Percentiles rank a stretch among this genome's conserved stretches.
Evolutionary conservation across 1,140 invertebrate genomes (phyloP).

Genomic region (Eueides isabella): DNA sequence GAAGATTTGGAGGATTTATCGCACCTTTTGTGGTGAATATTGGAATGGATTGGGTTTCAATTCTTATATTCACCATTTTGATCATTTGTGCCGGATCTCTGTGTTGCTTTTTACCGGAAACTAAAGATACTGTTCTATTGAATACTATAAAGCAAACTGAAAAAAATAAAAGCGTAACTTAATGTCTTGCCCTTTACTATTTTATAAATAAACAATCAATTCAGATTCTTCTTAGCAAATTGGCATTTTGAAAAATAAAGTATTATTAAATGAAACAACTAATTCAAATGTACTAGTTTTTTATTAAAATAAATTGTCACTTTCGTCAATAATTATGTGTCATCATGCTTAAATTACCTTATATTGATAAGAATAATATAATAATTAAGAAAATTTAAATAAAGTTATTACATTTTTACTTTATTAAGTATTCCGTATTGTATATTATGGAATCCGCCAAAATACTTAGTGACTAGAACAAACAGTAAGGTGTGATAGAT

Average conservation of each 20-base stretch:
- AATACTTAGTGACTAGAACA: conserved; percentile 63
- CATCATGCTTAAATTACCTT: too few species aligned
- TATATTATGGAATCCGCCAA: conserved; percentile 73
- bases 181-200: neutral
- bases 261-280: neutral
- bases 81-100: conserved; percentile 56
- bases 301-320: neutral
- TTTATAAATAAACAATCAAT: too few species aligned
- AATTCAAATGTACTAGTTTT: neutral
- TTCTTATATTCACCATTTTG: conserved; percentile 59
- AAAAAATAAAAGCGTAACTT: conserved; percentile 28
- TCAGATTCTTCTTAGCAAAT: too few species aligned
- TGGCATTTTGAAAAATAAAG: too few species aligned
- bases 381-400: neutral
- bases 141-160: conserved; percentile 66
- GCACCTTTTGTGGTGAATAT: conserved; percentile 85
- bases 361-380: neutral
- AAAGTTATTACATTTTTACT: conserved; percentile 25
- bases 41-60: conserved; percentile 68
- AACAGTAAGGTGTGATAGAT: conserved; percentile 66
- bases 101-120: conserved; percentile 69
- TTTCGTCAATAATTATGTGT: neutral
- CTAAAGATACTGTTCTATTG: conserved; percentile 58
- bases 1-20: conserved; percentile 85
- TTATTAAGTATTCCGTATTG: conserved; percentile 64